A percentile compares a stretch with the other conserved stretches of the same genome.
phyloP scores from a whole-genome alignment of 1,140 invertebrate genomes.

The Agrypnia vestita region DNA sequence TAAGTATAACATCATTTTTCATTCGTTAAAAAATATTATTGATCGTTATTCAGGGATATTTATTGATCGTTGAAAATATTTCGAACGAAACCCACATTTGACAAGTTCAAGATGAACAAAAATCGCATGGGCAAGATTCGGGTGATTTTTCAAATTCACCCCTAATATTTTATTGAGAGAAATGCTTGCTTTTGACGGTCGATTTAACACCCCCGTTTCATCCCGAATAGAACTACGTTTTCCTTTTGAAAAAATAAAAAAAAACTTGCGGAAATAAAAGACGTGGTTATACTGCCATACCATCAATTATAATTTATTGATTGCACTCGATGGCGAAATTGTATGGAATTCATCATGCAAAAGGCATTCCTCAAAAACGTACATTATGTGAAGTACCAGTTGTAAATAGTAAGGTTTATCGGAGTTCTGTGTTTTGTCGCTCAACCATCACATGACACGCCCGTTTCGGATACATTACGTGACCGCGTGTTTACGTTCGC shows the following conservation, averaged over 20 bases:
- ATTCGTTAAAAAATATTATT: too few species aligned
- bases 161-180: constrained; percentile 31
- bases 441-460: too few species aligned
- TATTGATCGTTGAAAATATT: too few species aligned
- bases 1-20: too few species aligned
- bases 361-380: not conserved
- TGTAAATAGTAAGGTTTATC: too few species aligned
- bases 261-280: constrained; percentile 28
- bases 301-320: constrained; percentile 38
- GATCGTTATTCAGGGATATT: too few species aligned
- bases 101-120: constrained; percentile 18
- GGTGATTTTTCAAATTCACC: constrained; percentile 27
- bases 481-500: too few species aligned
- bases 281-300: not conserved
- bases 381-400: too few species aligned
- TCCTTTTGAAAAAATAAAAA: constrained; percentile 30
- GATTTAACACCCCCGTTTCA: constrained; percentile 27
- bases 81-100: not conserved
- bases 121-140: not conserved
- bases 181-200: constrained; percentile 32
- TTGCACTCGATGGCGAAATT: constrained; percentile 20
- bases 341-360: constrained; percentile 13
- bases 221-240: constrained; percentile 4
- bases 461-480: too few species aligned
- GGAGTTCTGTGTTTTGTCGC: too few species aligned